These are phyloP conservation scores for Gallinago paraguaiae DNA, from an alignment of 2,113 vertebrate genomes.

Conservation along the genomic window DNA sequence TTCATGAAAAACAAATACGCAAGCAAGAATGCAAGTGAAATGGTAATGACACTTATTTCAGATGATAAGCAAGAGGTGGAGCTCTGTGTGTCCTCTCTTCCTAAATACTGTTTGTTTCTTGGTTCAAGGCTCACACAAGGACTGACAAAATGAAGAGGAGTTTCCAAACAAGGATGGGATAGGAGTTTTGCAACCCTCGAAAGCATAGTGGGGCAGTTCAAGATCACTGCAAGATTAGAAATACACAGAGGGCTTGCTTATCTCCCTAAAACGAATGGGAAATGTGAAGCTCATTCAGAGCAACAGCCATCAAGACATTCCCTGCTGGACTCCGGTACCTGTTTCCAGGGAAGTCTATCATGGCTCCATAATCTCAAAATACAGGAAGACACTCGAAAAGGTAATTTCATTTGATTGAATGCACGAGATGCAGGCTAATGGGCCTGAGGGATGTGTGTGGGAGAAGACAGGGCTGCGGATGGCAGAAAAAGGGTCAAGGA, in stretches of 20 bases:
- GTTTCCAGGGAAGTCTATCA: not conserved
- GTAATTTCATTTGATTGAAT: slow-evolving; percentile 22
- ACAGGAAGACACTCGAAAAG: not conserved
- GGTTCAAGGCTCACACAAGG: not conserved
- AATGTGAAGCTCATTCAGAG: not conserved
- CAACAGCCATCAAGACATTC: not conserved
- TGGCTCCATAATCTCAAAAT: not conserved
- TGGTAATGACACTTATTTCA: not conserved
- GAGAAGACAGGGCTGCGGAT: not conserved
- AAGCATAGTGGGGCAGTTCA: not conserved
- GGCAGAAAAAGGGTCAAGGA: not conserved
- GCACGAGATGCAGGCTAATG: not conserved
- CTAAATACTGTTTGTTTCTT: not conserved
- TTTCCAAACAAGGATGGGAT: not conserved
- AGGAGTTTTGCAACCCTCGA: not conserved
- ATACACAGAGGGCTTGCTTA: not conserved
- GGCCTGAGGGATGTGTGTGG: not conserved
- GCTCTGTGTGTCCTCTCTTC: not conserved
- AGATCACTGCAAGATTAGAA: not conserved
- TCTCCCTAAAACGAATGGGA: not conserved
- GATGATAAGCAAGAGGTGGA: not conserved
- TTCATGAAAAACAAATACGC: not conserved
- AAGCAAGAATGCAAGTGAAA: not conserved
- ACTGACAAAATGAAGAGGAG: not conserved
- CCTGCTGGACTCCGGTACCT: not conserved